Evolutionary conservation across 53 echinoderm and acorn worm genomes (phyloP).

Genomic region (Zoroaster sp.): DNA sequence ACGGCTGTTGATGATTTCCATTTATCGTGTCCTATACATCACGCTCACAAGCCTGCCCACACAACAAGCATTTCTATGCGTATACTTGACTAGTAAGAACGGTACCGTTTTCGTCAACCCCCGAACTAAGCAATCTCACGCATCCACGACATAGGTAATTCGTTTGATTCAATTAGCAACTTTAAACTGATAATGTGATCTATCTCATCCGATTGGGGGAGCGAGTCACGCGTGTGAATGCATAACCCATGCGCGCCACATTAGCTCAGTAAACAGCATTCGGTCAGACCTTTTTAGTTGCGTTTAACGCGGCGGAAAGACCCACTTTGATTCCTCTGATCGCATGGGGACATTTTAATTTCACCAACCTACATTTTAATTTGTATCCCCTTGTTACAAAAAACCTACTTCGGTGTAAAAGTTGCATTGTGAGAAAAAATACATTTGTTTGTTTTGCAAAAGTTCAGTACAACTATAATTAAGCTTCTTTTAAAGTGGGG

Average conservation of each 20-base stretch:
- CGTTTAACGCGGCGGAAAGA: not conserved
- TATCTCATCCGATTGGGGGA: not conserved
- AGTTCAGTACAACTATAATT: too few relatives aligned
- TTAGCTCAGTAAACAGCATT: not conserved
- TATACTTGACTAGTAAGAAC: not conserved
- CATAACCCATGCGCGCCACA: not conserved
- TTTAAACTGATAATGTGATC: constrained; percentile 32
- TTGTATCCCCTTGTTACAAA: too few relatives aligned
- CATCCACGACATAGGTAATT: not conserved
- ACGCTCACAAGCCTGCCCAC: not conserved
- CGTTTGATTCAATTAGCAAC: not conserved
- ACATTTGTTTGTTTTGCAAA: too few relatives aligned
- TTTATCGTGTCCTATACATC: not conserved
- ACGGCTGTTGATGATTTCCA: too few relatives aligned
- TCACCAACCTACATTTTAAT: too few relatives aligned
- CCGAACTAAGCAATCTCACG: not conserved
- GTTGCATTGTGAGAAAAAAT: too few relatives aligned
- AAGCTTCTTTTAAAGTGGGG: too few relatives aligned
- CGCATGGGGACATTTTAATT: not conserved
- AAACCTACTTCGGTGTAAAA: too few relatives aligned
- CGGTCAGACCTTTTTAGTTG: not conserved
- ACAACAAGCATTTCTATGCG: not conserved
- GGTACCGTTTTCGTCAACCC: not conserved
- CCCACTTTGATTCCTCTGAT: not conserved
- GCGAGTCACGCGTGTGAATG: constrained; percentile 1